Conservation (phyloP, 1,140 invertebrate species). For the Melitaea cinxia region DNA sequence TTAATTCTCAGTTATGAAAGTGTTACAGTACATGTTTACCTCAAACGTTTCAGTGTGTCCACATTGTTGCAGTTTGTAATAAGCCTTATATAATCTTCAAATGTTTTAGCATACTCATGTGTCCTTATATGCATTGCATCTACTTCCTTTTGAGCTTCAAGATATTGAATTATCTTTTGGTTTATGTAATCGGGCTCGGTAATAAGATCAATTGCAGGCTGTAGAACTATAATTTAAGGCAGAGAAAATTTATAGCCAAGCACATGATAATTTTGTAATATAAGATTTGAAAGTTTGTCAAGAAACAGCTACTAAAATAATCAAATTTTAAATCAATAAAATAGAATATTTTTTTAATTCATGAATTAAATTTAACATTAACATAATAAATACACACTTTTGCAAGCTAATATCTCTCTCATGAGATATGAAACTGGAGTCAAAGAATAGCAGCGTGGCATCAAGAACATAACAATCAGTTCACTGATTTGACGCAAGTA, state of each 20-base stretch:
- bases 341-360: too few relatives aligned
- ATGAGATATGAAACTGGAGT: conserved; percentile 89
- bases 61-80: conserved; percentile 91
- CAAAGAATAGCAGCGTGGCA: conserved; percentile 90
- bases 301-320: too few relatives aligned
- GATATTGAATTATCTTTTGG: conserved; percentile 91
- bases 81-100: conserved; percentile 93
- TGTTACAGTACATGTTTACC: conserved; percentile 69
- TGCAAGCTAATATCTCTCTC: conserved; percentile 91
- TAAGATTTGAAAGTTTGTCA: too few relatives aligned
- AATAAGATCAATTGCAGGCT: conserved; percentile 90
- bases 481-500: conserved; percentile 92
- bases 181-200: conserved; percentile 96
- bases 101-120: conserved; percentile 93
- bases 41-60: conserved; percentile 91
- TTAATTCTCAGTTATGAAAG: conserved; percentile 25
- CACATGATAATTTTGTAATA: too few relatives aligned
- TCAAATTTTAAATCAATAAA: too few relatives aligned
- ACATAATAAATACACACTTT: conserved; percentile 86
- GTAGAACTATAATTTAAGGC: conserved; percentile 87
- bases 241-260: too few relatives aligned
- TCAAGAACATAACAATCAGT: conserved; percentile 89
- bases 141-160: conserved; percentile 89
- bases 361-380: too few relatives aligned
- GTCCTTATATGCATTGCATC: conserved; percentile 90